Base-by-base conservation (phyloP, 2,888 invertebrate species). In the Argyresthia albistria region DNA sequence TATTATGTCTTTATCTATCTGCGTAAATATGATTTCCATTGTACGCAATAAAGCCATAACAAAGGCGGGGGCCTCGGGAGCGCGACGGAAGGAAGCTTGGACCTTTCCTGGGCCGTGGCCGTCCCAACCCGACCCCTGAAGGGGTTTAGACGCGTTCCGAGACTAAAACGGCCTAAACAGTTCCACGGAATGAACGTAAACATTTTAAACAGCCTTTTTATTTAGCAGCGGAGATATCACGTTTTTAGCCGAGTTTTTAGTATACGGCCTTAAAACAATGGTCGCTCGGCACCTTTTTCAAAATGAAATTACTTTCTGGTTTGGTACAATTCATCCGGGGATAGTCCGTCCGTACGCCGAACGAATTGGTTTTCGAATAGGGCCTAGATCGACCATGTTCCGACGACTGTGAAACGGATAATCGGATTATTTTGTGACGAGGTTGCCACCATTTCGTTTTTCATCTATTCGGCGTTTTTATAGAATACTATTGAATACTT, bases 21-120 rank as follows among this genome's bases (percentile, higher is more conserved):
- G 48, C 64, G 75, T 76, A 76, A 79, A 79, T 80, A 81, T 79
- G 78, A 79, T 79, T 79, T 76, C 75, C 75, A 80, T 77, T 80
- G 76, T 78, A 60, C 61, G 72, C 77, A 80, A 79, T 81, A 79
- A 80, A 80, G 79, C 73, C 69, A 65, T 74, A 77, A 80, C 74
- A 76, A 74, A 60, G 65, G 65, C 65, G 65, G 63, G 60, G 64
- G 14, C 62, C 59, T 25, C 25, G 25, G 61, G 61, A 58, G 59
- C 61, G 73, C 73, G 73, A 72, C 76, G 79, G 59, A 79, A 76
- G 76, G 78, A 76, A 74, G 62, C 67, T 62, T 61, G 70, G 76
- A 68, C 80, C 79, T 69, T 78, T 75, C 76, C 76, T 72, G 75
- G 61, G 63, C 67, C 66, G 61, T 62, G 62, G 58, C 61, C 54